phyloP scores from a whole-genome alignment of 2,113 vertebrate genomes.

The Nematolebias whitei region DNA sequence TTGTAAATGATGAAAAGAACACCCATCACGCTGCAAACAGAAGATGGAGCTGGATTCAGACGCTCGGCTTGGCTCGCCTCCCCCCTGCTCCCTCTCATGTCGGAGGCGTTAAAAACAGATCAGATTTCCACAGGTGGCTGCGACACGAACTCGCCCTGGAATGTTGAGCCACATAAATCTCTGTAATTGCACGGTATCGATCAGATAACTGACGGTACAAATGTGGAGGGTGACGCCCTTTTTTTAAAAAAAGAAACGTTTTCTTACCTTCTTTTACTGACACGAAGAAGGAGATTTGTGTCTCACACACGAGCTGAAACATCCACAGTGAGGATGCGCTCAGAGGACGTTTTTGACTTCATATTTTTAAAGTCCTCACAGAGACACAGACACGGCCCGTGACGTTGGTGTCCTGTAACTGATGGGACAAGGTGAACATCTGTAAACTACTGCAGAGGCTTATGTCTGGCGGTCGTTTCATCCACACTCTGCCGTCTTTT shows the following conservation, averaged over 20 bases:
- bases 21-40: constrained; percentile 34
- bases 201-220: constrained; percentile 73
- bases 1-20: neutral
- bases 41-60: constrained; percentile 21
- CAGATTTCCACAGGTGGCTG: constrained; percentile 81
- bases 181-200: constrained; percentile 77
- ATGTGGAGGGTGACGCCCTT: constrained; percentile 53
- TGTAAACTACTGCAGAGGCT: constrained; percentile 44
- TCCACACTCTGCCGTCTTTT: constrained; percentile 38
- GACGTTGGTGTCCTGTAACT: constrained; percentile 60
- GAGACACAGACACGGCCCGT: constrained; percentile 31
- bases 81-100: constrained; percentile 24
- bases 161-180: constrained; percentile 81
- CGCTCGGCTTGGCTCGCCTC: constrained; percentile 11
- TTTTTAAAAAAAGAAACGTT: neutral
- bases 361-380: constrained; percentile 53
- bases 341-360: constrained; percentile 50
- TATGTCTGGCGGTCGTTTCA: constrained; percentile 58
- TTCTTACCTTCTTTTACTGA: constrained; percentile 64
- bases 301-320: constrained; percentile 12
- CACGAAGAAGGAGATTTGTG: constrained; percentile 38
- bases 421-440: constrained; percentile 66
- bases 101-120: constrained; percentile 70
- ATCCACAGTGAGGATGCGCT: constrained; percentile 32
- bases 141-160: constrained; percentile 71